Conservation (phyloP, 2,888 invertebrate species). For the Cataglyphis rosenhaueri region DNA sequence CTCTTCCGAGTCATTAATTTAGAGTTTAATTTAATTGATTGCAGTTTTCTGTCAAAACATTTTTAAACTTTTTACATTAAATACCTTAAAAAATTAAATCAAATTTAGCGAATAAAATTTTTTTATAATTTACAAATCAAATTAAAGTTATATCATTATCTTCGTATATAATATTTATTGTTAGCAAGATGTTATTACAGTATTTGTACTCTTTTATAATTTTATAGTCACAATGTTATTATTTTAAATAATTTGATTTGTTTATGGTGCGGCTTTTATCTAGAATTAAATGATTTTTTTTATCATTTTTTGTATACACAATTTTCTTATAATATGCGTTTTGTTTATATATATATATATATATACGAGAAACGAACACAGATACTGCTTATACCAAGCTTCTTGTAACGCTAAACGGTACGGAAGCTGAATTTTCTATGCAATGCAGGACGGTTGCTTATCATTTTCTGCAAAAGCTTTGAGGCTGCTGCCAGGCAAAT, state of each 20-base stretch:
- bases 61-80: neutral
- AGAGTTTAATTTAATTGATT: conserved; percentile 15
- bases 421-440: conserved; percentile 37
- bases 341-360: conserved; percentile 16
- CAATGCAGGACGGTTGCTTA: conserved; percentile 28
- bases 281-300: neutral
- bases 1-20: conserved; percentile 14
- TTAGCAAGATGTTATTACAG: neutral
- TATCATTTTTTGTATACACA: neutral
- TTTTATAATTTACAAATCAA: neutral
- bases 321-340: conserved; percentile 22
- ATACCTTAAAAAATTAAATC: neutral
- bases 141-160: neutral
- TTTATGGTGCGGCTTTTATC: neutral
- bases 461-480: conserved; percentile 39
- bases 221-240: neutral
- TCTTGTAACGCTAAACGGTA: conserved; percentile 34
- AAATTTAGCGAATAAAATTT: neutral
- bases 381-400: conserved; percentile 17
- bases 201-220: neutral
- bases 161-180: neutral
- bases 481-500: conserved; percentile 22
- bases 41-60: neutral
- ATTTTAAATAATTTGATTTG: neutral
- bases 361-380: neutral